phyloP scores from a whole-genome alignment of 1,140 invertebrate genomes.

The Idris sp. region DNA sequence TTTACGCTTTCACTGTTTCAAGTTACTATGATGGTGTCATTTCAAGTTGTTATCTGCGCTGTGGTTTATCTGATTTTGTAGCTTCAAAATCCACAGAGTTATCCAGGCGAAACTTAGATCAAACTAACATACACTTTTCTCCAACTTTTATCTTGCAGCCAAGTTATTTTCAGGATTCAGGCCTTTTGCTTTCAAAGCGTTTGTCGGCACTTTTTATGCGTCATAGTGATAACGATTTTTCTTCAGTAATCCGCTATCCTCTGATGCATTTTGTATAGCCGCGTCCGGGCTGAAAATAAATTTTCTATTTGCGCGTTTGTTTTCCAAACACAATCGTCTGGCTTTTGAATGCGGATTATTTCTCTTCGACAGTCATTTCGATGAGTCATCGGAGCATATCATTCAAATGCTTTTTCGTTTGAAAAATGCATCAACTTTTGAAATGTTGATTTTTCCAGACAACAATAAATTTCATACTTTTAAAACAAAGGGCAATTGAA shows the following conservation, averaged over 20 bases:
- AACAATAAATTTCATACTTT: too few species aligned
- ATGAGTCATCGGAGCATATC: neutral
- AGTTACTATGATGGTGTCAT: conserved; percentile 28
- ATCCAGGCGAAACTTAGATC: neutral
- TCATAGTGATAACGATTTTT: conserved; percentile 23
- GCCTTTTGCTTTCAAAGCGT: conserved; percentile 9
- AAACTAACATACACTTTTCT: conserved; percentile 24
- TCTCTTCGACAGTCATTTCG: neutral
- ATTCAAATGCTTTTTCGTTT: too few species aligned
- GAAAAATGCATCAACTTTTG: too few species aligned
- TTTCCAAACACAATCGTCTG: conserved; percentile 18
- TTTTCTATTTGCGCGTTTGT: conserved; percentile 28
- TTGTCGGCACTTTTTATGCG: conserved; percentile 16
- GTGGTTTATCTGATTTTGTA: conserved; percentile 26
- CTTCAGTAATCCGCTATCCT: conserved; percentile 17
- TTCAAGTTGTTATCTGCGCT: conserved; percentile 37
- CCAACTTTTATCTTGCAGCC: conserved; percentile 43
- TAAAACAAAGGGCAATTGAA: too few species aligned
- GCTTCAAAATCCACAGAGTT: too few species aligned
- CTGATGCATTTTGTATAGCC: conserved; percentile 18
- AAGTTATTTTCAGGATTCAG: too few species aligned
- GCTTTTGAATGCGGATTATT: conserved; percentile 14
- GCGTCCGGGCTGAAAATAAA: conserved; percentile 12
- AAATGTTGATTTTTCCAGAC: too few species aligned
- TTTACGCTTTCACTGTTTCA: conserved; percentile 23